A percentile compares a stretch with the other conserved stretches of the same genome.
Conservation (phyloP, 2,797 vertebrate genomes). For the Cryptoblepharus egeriae region DNA sequence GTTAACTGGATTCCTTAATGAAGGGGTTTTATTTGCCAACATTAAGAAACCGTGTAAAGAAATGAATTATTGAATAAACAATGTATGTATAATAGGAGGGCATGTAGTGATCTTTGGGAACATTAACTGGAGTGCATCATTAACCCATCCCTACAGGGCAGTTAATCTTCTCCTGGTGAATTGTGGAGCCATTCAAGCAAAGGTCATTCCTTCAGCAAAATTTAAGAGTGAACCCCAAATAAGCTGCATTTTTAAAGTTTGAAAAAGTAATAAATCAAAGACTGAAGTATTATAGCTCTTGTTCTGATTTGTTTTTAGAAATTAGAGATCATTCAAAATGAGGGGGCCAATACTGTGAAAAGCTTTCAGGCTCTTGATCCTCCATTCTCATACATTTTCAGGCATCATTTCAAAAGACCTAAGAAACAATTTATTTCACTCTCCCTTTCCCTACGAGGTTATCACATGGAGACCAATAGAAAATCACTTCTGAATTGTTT, state of each 20-base stretch:
- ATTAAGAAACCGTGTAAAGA: slow-evolving; percentile 58
- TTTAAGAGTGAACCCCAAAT: slow-evolving; percentile 19
- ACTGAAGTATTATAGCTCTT: not conserved
- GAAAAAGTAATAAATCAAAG: slow-evolving; percentile 11
- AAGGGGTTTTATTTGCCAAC: slow-evolving; percentile 61
- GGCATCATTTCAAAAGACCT: not conserved
- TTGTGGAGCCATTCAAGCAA: slow-evolving; percentile 35
- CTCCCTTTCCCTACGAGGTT: no score
- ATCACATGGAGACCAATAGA: no score
- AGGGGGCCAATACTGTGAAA: not conserved
- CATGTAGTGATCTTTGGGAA: slow-evolving; percentile 65
- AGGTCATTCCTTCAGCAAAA: slow-evolving; percentile 51
- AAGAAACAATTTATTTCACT: not conserved
- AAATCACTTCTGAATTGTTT: no score
- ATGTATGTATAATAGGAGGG: slow-evolving; percentile 63
- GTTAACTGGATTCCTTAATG: slow-evolving; percentile 67
- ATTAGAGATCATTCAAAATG: slow-evolving; percentile 1
- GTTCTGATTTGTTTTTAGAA: slow-evolving; percentile 19
- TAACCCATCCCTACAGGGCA: slow-evolving; percentile 62
- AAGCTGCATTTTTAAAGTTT: slow-evolving; percentile 9
- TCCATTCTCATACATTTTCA: not conserved
- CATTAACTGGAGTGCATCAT: slow-evolving; percentile 52
- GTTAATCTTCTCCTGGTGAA: slow-evolving; percentile 54
- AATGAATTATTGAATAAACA: slow-evolving; percentile 68
- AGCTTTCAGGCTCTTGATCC: not conserved